phyloP scores from a whole-genome alignment of 2,888 invertebrate genomes.

The Eledone cirrhosa region DNA sequence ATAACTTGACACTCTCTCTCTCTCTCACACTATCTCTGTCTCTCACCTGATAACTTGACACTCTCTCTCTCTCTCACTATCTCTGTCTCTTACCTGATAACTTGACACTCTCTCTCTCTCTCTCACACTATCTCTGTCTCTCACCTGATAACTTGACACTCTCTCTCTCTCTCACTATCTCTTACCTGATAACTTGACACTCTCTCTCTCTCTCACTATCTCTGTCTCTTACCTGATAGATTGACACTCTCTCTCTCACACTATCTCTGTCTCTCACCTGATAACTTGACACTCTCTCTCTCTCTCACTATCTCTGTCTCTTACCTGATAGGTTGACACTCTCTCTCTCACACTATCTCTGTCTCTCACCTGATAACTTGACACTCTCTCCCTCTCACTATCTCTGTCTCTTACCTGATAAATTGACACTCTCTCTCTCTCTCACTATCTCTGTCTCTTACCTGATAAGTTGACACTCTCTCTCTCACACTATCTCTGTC shows the following conservation, averaged over 20 bases:
- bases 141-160: slow-evolving; percentile 58
- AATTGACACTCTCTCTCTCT: slow-evolving; percentile 42
- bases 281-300: slow-evolving; percentile 48
- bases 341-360: not conserved
- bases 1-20: slow-evolving; percentile 48
- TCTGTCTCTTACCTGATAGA: slow-evolving; percentile 53
- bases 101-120: slow-evolving; percentile 41
- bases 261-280: slow-evolving; percentile 45
- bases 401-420: slow-evolving; percentile 48
- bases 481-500: too few species aligned
- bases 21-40: too few species aligned
- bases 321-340: slow-evolving; percentile 58
- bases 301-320: too few species aligned
- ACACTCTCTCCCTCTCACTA: slow-evolving; percentile 50
- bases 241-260: slow-evolving; percentile 47
- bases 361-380: slow-evolving; percentile 50
- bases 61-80: slow-evolving; percentile 35
- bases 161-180: not conserved
- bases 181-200: slow-evolving; percentile 57
- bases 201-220: slow-evolving; percentile 28
- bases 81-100: slow-evolving; percentile 55
- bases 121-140: too few species aligned
- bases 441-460: too few species aligned
- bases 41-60: slow-evolving; percentile 56
- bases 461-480: slow-evolving; percentile 56